Evolutionary conservation across 2,797 vertebrate genomes (phyloP), one percentile per base, ranked within the genome.

Genomic region (Gambusia yucatana): DNA sequence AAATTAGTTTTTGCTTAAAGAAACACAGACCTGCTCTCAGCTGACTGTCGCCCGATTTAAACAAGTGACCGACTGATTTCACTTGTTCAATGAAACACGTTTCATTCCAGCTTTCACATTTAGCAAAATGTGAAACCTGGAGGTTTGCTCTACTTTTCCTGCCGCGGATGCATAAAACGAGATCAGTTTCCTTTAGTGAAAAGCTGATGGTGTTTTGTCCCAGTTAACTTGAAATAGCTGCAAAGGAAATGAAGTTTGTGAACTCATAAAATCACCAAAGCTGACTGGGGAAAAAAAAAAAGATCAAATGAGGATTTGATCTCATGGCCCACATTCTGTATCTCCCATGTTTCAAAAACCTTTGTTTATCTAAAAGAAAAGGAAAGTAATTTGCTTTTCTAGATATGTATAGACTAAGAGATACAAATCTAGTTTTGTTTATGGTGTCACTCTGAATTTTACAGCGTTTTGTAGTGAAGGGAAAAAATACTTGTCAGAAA

Each of bases 91-190:
- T 9, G 20, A 65, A 39, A 20, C 30, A 0, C 0, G 2, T 63
- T 16, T 36, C 59, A 16, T 36, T 33, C 28, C 13, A 16, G n/a
- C 1, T 59, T 65, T 65, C 3, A 43, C 39, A 36, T 41, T 67
- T 43, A 13, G 22, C 5, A 8, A 25, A 14, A 43, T 44, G 67
- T 70, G 65, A 69, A 43, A 69, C 39, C 65, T 43, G 67, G 11
- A 70, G 67, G 67, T 70, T 70, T 70, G 67, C 67, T 44, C 67
- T 70, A 70, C 39, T 28, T 70, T 44, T 70, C 67, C 67, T 28
- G 22, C 67, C 39, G 44, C 67, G 1, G 9, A 43, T n/a, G 9
- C 41, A 44, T 69, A 6, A 70, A 70, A 44, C 5, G 0, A n/a
- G 11, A 28, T 7, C 4, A 5, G 39, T 22, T 70, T 70, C 41